phyloP scores from a whole-genome alignment of 1,140 invertebrate species.

The Archivesica marissinica region DNA sequence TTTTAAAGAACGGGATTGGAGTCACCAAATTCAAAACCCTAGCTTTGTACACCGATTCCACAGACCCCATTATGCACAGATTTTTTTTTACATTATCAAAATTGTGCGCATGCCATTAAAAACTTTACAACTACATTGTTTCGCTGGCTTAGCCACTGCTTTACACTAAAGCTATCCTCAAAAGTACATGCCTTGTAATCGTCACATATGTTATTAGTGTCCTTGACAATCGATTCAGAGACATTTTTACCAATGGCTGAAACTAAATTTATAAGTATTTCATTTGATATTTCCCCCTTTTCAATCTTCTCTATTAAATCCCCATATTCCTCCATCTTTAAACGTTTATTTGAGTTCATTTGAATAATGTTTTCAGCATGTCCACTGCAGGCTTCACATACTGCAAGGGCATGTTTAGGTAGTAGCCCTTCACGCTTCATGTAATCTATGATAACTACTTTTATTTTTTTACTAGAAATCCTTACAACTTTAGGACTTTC shows the following conservation, averaged over 20 bases:
- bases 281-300: neutral
- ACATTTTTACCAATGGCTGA: neutral
- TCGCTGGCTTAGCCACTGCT: neutral
- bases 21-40: neutral
- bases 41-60: neutral
- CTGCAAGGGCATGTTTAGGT: neutral
- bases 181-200: neutral
- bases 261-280: neutral
- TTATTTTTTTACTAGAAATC: neutral
- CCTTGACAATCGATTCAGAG: neutral
- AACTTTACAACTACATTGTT: neutral
- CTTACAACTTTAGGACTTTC: neutral
- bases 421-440: neutral
- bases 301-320: neutral
- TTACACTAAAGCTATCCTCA: neutral
- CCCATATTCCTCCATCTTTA: neutral
- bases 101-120: neutral
- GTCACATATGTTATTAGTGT: neutral
- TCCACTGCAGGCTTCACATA: neutral
- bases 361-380: neutral
- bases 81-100: neutral
- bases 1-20: neutral
- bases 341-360: neutral
- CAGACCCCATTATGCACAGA: neutral
- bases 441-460: neutral